A percentile compares a stretch with the other conserved stretches of the same genome.
phyloP scores from a whole-genome alignment of 2,888 invertebrate genomes.

The Marronus borbonicus region DNA sequence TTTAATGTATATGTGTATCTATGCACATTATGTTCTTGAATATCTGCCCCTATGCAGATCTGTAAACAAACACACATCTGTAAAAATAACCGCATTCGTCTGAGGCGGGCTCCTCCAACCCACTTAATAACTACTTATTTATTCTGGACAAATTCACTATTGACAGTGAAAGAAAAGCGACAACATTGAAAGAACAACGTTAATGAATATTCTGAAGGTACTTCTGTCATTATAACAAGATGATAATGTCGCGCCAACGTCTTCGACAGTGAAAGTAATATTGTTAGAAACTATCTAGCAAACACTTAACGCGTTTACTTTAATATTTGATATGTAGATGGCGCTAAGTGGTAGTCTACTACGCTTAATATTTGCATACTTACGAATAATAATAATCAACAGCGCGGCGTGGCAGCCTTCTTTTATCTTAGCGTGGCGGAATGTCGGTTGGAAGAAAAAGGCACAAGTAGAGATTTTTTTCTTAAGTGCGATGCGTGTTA shows the following conservation, averaged over 20 bases:
- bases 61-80: no score
- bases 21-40: no score
- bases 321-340: constrained; percentile 22
- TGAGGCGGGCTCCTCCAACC: no score
- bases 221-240: background rate
- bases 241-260: background rate
- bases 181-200: background rate
- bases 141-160: background rate
- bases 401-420: background rate
- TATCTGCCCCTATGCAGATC: no score
- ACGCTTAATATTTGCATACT: constrained; percentile 26
- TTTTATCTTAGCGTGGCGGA: constrained; percentile 20
- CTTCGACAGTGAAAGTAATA: constrained; percentile 24
- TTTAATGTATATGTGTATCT: no score
- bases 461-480: background rate
- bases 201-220: background rate
- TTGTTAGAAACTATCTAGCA: constrained; percentile 10
- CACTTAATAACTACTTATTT: background rate
- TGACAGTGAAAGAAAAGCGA: constrained; percentile 6
- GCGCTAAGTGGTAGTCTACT: constrained; percentile 28
- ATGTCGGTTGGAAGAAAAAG: constrained; percentile 13
- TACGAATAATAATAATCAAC: constrained; percentile 1
- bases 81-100: no score
- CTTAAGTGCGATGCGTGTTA: constrained; percentile 12
- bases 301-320: constrained; percentile 26